These are phyloP conservation scores for Apamea epomidion DNA, from an alignment of 2,888 invertebrate species.

Conservation along the genomic window DNA sequence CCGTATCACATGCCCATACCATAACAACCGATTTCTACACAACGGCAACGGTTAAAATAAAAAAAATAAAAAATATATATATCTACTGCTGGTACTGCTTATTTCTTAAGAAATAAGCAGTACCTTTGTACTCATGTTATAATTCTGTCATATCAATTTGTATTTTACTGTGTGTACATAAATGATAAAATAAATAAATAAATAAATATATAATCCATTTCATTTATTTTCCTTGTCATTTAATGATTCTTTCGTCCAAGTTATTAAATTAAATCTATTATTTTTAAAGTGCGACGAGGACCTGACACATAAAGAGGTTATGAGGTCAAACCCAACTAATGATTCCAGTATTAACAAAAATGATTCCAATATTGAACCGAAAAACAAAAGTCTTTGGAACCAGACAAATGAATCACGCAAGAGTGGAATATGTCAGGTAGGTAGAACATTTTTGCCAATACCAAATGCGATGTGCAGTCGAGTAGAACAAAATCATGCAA, in stretches of 20 bases:
- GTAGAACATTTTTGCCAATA: neutral
- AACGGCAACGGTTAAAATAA: too few species aligned
- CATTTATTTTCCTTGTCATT: neutral
- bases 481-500: neutral
- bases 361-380: neutral
- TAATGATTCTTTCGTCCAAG: neutral
- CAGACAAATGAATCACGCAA: neutral
- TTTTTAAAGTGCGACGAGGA: conserved; percentile 5
- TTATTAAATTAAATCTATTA: neutral
- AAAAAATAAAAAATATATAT: too few species aligned
- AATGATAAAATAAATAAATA: too few species aligned
- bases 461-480: neutral
- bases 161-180: too few species aligned
- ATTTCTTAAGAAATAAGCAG: too few species aligned
- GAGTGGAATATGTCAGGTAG: conserved; percentile 44
- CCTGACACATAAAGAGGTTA: neutral
- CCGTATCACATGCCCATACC: too few species aligned
- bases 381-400: neutral
- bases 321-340: conserved; percentile 3
- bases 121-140: too few species aligned
- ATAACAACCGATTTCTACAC: too few species aligned
- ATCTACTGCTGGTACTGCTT: too few species aligned
- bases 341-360: neutral
- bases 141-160: too few species aligned
- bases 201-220: too few species aligned